phyloP scores from a whole-genome alignment of 2,113 vertebrate genomes.

The Apodemus speciosus region DNA sequence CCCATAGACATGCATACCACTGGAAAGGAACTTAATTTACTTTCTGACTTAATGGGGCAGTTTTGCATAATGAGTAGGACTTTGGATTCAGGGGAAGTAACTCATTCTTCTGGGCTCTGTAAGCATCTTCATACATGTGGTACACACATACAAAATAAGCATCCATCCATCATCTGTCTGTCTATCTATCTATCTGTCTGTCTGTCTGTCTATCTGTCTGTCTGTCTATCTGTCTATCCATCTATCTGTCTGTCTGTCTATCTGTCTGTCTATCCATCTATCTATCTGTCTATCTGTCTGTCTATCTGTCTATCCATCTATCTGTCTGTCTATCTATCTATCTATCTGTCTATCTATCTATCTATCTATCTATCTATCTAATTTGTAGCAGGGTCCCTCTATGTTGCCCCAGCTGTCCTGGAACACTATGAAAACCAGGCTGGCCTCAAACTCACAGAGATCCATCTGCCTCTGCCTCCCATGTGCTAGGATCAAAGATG shows the following conservation, averaged over 20 bases:
- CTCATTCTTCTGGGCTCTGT: background rate
- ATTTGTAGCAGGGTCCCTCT: background rate
- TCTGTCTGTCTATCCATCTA: background rate
- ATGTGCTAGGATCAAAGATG: background rate
- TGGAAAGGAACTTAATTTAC: constrained; percentile 6
- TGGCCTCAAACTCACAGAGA: background rate
- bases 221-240: background rate
- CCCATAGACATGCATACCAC: background rate
- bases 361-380: background rate
- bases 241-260: background rate
- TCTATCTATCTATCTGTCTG: fast-evolving
- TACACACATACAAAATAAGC: background rate
- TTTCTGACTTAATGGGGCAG: background rate
- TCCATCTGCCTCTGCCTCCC: background rate
- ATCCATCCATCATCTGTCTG: too few species aligned
- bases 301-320: background rate
- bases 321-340: background rate
- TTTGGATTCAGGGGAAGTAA: background rate
- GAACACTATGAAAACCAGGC: background rate
- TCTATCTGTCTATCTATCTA: background rate
- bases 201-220: background rate
- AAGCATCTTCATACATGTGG: background rate
- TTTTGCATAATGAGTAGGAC: background rate
- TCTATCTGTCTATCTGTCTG: fast-evolving
- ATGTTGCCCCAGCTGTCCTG: background rate